phyloP scores from a whole-genome alignment of 2,797 vertebrate genomes.

The Erethizon dorsatum region DNA sequence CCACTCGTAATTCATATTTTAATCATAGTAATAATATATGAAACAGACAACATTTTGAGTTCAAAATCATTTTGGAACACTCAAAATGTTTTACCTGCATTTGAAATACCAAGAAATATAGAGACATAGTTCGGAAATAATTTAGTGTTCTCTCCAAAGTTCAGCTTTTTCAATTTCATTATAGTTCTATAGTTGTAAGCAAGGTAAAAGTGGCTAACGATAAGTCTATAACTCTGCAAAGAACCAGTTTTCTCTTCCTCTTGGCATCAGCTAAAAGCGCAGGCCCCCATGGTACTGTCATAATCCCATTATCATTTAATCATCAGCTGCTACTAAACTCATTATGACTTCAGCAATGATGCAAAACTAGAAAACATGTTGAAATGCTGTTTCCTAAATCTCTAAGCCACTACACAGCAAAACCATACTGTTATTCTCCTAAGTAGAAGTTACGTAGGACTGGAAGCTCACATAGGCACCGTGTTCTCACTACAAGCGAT shows the following conservation, averaged over 20 bases:
- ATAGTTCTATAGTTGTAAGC: conserved; percentile 2
- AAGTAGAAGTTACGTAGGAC: too few relatives aligned
- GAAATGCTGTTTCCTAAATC: conserved; percentile 26
- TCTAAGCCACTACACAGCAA: background rate
- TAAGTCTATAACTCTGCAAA: background rate
- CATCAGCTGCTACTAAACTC: background rate
- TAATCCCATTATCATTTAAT: background rate
- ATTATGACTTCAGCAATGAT: background rate
- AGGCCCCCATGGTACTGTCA: background rate
- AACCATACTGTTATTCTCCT: background rate
- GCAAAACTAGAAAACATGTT: background rate
- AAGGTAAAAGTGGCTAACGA: background rate
- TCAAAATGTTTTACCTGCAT: conserved; percentile 16
- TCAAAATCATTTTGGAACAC: conserved; percentile 29
- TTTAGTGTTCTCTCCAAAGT: conserved; percentile 27
- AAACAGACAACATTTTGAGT: conserved; percentile 18
- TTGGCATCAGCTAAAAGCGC: background rate
- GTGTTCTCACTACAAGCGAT: background rate
- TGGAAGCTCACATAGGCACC: too few relatives aligned
- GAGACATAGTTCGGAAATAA: conserved; percentile 21
- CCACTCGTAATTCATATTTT: background rate
- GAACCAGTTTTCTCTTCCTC: background rate
- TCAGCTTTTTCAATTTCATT: conserved; percentile 10
- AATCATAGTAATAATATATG: background rate
- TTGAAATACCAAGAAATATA: conserved; percentile 55